Base-by-base conservation (phyloP, 2,113 vertebrate genomes). In the Myanophis thanlyinensis region DNA sequence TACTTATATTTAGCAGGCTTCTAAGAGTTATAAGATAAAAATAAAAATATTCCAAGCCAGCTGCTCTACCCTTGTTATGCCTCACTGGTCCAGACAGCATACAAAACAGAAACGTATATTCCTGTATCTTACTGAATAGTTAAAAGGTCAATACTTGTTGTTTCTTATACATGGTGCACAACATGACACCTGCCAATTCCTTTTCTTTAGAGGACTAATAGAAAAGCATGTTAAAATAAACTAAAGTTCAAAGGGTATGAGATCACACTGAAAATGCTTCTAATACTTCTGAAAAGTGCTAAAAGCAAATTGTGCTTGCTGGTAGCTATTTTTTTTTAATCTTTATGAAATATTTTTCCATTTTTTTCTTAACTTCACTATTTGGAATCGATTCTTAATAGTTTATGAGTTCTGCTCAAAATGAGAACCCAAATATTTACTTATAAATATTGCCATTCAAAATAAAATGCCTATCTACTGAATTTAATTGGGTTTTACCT, bases 181-280 rank as follows among this genome's bases (percentile, higher is more conserved):
- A 92, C 91, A 89, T 92, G 91, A 92, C 88, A 89, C 91, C 89
- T 89, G 91, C 88, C 88, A 92, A 85, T 73, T 89, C 56, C 44
- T 92, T 92, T 89, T 85, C 91, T 92, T 85, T 35, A 44, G 44
- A 92, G n/a, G 44, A 85, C 88, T 89, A 89, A 92, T 89, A 89
- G 87, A 85, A 92, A 59, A 53, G 51, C 52, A 40, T 92, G 91
- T 89, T 89, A 73, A 89, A 89, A 88, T 88, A 92, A 92, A 87
- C 91, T 92, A 56, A 59, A 92, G 67, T 49, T 88, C 91, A 92
- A 89, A 89, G 88, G 88, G 44, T 92, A 85, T 85, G 85, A 89
- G 54, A 92, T 85, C 59, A 56, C 48, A 92, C 15, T 35, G 67
- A 56, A 92, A 84, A 89, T 84, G 44, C 89, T 89, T 89, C 15